A percentile compares a stretch with the other conserved stretches of the same genome.
Conservation (phyloP, 2,113 vertebrate species). For the Dipodomys ordii region DNA sequence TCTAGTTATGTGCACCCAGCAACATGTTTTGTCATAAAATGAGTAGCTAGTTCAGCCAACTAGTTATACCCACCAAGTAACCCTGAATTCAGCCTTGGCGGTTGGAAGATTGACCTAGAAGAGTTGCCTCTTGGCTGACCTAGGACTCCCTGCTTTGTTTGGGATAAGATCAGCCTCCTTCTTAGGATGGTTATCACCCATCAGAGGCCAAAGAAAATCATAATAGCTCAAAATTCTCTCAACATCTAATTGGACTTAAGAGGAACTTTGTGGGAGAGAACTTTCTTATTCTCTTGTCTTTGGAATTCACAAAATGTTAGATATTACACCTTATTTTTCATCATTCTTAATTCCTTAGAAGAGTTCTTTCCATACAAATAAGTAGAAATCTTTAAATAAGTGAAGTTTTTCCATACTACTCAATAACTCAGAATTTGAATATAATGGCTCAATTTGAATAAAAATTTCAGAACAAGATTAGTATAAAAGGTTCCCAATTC, state of each 20-base stretch:
- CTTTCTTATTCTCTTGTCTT: slow-evolving; percentile 2
- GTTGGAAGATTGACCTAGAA: background rate
- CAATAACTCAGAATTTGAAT: slow-evolving; percentile 34
- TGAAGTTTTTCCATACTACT: background rate
- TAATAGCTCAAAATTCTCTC: background rate
- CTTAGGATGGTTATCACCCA: background rate
- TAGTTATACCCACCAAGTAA: background rate
- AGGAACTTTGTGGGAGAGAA: slow-evolving; percentile 5
- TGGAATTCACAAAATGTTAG: background rate
- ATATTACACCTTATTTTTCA: background rate
- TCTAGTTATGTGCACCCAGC: background rate
- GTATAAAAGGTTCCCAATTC: slow-evolving; percentile 19
- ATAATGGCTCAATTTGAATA: background rate
- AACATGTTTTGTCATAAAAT: background rate
- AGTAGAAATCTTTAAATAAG: background rate
- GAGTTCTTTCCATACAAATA: slow-evolving; percentile 17
- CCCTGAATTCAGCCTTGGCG: background rate
- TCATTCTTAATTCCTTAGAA: background rate
- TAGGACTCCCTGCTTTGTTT: background rate
- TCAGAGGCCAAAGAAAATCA: background rate
- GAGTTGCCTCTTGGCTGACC: background rate
- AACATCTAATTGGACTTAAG: background rate
- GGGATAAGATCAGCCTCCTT: background rate
- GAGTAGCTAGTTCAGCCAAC: background rate
- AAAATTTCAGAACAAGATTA: slow-evolving; percentile 29